Base-by-base conservation (phyloP, 1,140 invertebrate species). In the Coelopa frigida region DNA sequence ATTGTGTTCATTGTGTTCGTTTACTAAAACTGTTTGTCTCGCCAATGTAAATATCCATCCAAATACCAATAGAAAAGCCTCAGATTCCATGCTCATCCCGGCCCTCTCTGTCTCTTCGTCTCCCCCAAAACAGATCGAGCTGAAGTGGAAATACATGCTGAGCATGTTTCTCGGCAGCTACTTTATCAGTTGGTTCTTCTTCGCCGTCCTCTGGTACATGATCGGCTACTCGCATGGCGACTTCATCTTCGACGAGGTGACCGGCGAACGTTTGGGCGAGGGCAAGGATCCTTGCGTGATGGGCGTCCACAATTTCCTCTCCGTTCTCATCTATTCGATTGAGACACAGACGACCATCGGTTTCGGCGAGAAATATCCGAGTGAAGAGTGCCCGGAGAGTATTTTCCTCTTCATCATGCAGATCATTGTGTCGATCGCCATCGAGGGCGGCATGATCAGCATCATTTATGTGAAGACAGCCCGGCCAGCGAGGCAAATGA, bases 311-410 rank as follows among this genome's bases (percentile, higher is more conserved):
- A 72, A 63, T n/a, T 78, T 78, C 48, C 72, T 75, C 32, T 77
- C 75, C 6, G 72, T 79, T 40, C 61, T 80, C 17, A 73, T 81
- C 53, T 78, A 80, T 60, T 74, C 76, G 26, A 71, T 81, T 40
- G 79, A 81, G 56, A 79, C 77, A 5, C 79, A 81, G 57, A 74
- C 75, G 51, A 75, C 83, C 1, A 84, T 86, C 33, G 84, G 83
- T 2, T 85, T 82, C 53, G 83, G 83, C 3, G 74, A 74, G 10
- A 73, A 89, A 39, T 85, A 80, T 62, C 87, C 87, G 1, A 91
- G 83, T 11, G 84, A 89, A 59, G 80, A 90, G 56, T 94, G 90
- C 63, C 82, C 86, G 0, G 84, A 88, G 63, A 86, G 84, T 0
- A 82, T 92, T 31, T 79, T 92, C 36, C 74, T 91, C 2, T 73